Conservation (phyloP, 2,888 invertebrate species). For the Pterostichus madidus region DNA sequence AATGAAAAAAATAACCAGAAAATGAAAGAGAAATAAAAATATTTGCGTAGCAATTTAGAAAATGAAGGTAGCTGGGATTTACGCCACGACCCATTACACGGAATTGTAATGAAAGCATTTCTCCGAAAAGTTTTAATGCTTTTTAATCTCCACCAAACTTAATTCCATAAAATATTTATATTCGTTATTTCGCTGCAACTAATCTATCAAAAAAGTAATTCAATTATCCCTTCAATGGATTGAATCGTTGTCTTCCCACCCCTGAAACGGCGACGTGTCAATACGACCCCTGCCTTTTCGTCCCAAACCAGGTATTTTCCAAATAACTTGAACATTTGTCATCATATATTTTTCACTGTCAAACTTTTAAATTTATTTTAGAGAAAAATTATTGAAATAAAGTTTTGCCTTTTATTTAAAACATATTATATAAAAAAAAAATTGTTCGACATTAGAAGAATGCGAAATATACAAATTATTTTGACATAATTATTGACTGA, state of each 20-base stretch:
- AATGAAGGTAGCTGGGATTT: constrained; percentile 28
- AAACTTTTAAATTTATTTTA: too few species aligned
- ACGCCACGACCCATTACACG: constrained; percentile 9
- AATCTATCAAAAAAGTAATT: constrained; percentile 53
- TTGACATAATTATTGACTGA: too few species aligned
- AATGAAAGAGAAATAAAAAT: constrained; percentile 41
- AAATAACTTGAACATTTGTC: too few species aligned
- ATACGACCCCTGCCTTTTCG: too few species aligned
- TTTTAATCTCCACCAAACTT: constrained; percentile 33
- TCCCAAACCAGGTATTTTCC: too few species aligned
- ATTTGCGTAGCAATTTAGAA: constrained; percentile 49
- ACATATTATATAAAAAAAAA: too few species aligned
- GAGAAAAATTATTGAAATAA: too few species aligned
- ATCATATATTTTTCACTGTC: too few species aligned
- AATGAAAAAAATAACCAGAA: constrained; percentile 2
- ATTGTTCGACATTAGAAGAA: too few species aligned
- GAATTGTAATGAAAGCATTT: constrained; percentile 14
- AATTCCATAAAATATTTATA: constrained; percentile 42
- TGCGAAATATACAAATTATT: too few species aligned
- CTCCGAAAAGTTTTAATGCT: constrained; percentile 52
- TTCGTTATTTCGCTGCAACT: constrained; percentile 43
- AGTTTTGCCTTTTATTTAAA: too few species aligned
- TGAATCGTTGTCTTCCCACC: constrained; percentile 4
- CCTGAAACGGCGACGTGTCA: neutral
- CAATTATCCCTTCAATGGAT: constrained; percentile 46